These are phyloP conservation scores for Molanna angustata DNA, from an alignment of 2,888 invertebrate species.

Conservation along the genomic window DNA sequence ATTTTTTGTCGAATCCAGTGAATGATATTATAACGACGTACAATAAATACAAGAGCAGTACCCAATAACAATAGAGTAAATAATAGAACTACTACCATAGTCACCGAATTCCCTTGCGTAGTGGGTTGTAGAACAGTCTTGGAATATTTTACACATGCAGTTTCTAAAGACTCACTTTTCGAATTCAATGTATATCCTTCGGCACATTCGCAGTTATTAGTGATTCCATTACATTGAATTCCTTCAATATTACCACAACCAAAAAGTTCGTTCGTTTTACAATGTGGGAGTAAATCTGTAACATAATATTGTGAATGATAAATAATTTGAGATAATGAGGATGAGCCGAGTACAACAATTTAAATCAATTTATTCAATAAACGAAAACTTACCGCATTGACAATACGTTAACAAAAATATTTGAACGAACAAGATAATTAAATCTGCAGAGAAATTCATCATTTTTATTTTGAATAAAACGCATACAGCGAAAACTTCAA, in stretches of 20 bases:
- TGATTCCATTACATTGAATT: constrained; percentile 43
- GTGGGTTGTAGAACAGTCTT: constrained; percentile 40
- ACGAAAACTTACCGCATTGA: constrained; percentile 17
- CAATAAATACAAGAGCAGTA: constrained; percentile 45
- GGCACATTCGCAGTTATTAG: constrained; percentile 41
- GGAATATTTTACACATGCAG: constrained; percentile 36
- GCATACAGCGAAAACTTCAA: no score
- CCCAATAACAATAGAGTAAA: constrained; percentile 46
- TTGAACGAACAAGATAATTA: constrained; percentile 9
- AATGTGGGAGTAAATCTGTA: constrained; percentile 54
- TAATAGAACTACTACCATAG: constrained; percentile 43
- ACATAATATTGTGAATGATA: constrained; percentile 16
- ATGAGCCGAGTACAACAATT: constrained; percentile 21
- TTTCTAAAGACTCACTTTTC: constrained; percentile 35
- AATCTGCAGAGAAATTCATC: constrained; percentile 12
- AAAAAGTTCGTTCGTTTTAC: constrained; percentile 41
- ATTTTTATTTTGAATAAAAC: no score
- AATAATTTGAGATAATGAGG: constrained; percentile 24
- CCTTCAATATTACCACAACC: constrained; percentile 39
- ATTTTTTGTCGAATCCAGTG: constrained; percentile 48
- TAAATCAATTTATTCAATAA: constrained; percentile 24
- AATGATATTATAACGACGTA: constrained; percentile 49
- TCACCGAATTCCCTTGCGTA: constrained; percentile 35
- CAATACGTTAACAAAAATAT: constrained; percentile 11
- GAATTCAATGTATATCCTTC: constrained; percentile 19